Evolutionary conservation across 2,797 vertebrate genomes (phyloP).

Genomic region (Crenichthys baileyi): DNA sequence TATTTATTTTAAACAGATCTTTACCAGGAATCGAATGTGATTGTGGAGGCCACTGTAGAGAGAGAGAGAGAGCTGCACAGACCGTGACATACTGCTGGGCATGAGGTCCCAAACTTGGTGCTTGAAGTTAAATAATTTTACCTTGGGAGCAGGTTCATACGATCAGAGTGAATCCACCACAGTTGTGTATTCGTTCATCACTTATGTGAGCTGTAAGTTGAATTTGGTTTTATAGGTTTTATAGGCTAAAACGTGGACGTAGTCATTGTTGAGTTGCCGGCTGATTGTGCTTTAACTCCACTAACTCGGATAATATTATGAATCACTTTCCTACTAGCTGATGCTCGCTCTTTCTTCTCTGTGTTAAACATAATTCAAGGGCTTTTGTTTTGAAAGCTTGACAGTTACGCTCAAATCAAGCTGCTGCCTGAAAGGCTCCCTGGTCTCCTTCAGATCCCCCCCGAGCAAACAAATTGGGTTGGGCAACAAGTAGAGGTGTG

Average conservation of each 20-base stretch:
- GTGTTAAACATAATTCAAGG: background rate
- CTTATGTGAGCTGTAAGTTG: background rate
- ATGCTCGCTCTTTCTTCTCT: background rate
- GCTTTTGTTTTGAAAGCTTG: background rate
- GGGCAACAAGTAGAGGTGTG: background rate
- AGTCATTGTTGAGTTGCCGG: background rate
- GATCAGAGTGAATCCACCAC: background rate
- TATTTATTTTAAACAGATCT: background rate
- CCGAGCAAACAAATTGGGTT: background rate
- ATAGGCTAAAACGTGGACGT: background rate
- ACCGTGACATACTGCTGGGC: too few relatives aligned
- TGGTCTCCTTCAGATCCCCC: background rate
- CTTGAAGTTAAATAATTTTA: background rate
- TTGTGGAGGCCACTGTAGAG: background rate
- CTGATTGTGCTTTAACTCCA: background rate
- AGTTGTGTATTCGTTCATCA: background rate
- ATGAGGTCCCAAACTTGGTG: background rate
- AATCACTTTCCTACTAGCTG: background rate
- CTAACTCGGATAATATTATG: background rate
- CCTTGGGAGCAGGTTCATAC: background rate
- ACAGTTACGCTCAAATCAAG: background rate
- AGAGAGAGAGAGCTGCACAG: background rate
- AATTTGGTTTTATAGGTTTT: background rate
- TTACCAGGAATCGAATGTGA: background rate
- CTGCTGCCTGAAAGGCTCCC: background rate